Conservation (phyloP, 2,113 vertebrate species). For the Bostrychus sinensis region DNA sequence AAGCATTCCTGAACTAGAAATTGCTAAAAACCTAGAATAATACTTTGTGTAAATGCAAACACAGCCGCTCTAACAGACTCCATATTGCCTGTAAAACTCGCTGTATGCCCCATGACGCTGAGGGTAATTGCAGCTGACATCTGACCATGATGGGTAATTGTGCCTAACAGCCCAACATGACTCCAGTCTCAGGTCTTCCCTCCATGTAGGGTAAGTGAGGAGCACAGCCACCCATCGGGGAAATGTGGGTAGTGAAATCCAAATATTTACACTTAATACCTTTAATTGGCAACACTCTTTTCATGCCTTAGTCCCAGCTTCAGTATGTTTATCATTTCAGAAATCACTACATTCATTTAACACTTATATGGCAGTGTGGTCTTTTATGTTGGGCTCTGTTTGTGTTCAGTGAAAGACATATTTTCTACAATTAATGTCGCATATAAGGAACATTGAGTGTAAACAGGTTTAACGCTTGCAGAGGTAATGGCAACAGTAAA, state of each 20-base stretch:
- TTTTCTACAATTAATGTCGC: neutral
- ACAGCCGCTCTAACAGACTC: neutral
- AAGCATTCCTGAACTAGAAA: neutral
- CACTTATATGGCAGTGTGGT: neutral
- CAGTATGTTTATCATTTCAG: neutral
- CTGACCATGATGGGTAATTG: constrained; percentile 36
- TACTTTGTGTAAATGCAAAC: neutral
- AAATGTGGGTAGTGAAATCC: constrained; percentile 17
- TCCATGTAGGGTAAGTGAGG: constrained; percentile 33
- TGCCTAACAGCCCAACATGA: constrained; percentile 22
- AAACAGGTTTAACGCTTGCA: neutral
- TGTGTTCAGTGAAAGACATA: constrained; percentile 11
- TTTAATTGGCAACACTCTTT: constrained; percentile 23
- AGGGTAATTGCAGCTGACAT: constrained; percentile 23
- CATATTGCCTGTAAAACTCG: neutral
- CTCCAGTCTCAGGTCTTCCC: constrained; percentile 19
- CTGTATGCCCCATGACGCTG: neutral
- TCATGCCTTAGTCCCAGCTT: neutral
- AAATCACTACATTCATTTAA: constrained; percentile 4
- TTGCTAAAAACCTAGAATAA: neutral
- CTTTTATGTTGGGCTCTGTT: neutral
- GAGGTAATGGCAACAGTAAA: neutral
- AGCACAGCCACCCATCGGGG: constrained; percentile 8
- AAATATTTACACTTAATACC: constrained; percentile 41
- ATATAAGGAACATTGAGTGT: neutral